A percentile compares a stretch with the other conserved stretches of the same genome.
Conservation (phyloP, 2,888 invertebrate species). For the Cheilosia grossa region DNA sequence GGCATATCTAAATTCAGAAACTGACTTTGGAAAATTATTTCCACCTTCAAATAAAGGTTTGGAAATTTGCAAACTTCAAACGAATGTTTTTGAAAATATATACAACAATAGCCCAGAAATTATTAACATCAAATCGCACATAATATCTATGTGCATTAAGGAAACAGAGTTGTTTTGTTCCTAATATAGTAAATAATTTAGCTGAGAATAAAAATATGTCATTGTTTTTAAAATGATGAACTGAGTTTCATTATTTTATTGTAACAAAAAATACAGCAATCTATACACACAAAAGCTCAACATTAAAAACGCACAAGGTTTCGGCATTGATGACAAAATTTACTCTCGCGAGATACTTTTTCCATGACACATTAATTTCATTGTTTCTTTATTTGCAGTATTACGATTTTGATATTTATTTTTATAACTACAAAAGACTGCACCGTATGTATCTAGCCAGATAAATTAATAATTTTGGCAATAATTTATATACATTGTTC, state of each 20-base stretch:
- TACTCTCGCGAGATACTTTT: background rate
- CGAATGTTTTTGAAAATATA: slow-evolving; percentile 9
- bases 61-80: slow-evolving; percentile 10
- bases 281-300: background rate
- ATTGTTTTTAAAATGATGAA: too few species aligned
- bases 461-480: background rate
- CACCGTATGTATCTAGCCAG: background rate
- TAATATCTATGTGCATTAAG: background rate
- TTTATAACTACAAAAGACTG: background rate
- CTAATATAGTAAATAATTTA: too few species aligned
- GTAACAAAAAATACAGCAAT: too few species aligned
- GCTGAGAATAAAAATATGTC: too few species aligned
- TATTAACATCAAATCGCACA: background rate
- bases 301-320: background rate
- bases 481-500: slow-evolving; percentile 6
- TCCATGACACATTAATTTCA: slow-evolving; percentile 6
- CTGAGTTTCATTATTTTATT: too few species aligned
- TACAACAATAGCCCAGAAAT: background rate
- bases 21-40: too few species aligned
- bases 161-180: background rate
- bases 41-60: too few species aligned
- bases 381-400: background rate
- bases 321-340: background rate
- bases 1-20: too few species aligned
- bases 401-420: background rate